Percentiles rank a stretch among this genome's conserved stretches.
phyloP scores from a whole-genome alignment of 1,140 invertebrate species.

The Berghia stephanieae region DNA sequence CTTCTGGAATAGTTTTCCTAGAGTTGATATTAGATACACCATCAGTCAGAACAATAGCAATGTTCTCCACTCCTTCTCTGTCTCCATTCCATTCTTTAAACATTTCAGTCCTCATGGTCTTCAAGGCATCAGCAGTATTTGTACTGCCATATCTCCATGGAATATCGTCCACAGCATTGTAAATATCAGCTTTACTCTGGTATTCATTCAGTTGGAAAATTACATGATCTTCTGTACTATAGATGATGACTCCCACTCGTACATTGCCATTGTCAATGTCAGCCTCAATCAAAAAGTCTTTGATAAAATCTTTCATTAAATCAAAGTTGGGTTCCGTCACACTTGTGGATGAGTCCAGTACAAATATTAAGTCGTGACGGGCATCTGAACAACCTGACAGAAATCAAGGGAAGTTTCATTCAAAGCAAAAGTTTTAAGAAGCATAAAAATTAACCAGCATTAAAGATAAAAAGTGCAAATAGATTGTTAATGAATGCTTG shows the following conservation, averaged over 20 bases:
- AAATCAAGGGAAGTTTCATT: slow-evolving; percentile 39
- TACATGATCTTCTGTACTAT: slow-evolving; percentile 44
- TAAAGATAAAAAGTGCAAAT: no score
- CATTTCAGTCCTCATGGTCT: slow-evolving; percentile 45
- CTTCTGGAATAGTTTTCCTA: no score
- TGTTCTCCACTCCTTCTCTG: slow-evolving; percentile 42
- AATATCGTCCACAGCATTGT: slow-evolving; percentile 44
- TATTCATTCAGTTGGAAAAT: slow-evolving; percentile 48
- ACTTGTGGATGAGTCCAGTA: slow-evolving; percentile 52
- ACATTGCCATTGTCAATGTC: slow-evolving; percentile 49
- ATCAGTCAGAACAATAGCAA: slow-evolving; percentile 52
- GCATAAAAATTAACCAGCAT: no score
- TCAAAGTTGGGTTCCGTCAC: slow-evolving; percentile 43
- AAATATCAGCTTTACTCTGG: slow-evolving; percentile 33
- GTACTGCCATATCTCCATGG: slow-evolving; percentile 52
- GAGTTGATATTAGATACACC: no score
- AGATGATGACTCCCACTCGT: slow-evolving; percentile 48
- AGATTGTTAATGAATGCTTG: neutral
- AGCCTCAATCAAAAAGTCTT: slow-evolving; percentile 41
- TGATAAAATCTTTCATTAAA: slow-evolving; percentile 45
- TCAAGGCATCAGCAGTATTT: slow-evolving; percentile 49
- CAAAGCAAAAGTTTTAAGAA: no score
- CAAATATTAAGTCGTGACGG: no score
- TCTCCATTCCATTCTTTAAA: slow-evolving; percentile 49
- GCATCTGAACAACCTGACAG: slow-evolving; percentile 46